Evolutionary conservation across 2,797 vertebrate genomes (phyloP).

Genomic region (Botia kubotai): DNA sequence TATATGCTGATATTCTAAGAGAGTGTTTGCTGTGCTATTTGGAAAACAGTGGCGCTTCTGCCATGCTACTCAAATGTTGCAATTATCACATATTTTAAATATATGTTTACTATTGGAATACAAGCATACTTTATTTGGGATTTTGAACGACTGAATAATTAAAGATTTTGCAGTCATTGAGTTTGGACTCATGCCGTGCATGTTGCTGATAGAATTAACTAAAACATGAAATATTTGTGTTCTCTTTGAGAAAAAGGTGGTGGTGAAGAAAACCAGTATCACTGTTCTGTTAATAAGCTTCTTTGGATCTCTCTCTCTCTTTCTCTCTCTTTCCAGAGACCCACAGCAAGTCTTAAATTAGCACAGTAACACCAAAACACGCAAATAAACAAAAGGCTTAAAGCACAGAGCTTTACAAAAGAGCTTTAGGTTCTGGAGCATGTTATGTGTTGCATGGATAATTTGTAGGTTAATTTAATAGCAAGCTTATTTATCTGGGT

Average conservation of each 20-base stretch:
- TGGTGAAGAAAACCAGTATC: constrained; percentile 40
- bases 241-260: background rate
- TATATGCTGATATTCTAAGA: no score
- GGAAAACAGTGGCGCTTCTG: no score
- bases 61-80: no score
- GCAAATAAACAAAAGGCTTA: constrained; percentile 73
- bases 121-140: no score
- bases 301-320: constrained; percentile 52
- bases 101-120: no score
- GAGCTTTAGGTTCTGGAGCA: constrained; percentile 57
- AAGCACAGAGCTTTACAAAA: constrained; percentile 61
- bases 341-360: constrained; percentile 68
- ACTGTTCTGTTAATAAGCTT: constrained; percentile 56
- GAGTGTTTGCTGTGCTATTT: no score
- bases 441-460: constrained; percentile 67
- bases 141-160: no score
- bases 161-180: no score
- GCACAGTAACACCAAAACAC: constrained; percentile 66
- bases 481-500: constrained; percentile 71
- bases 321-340: constrained; percentile 65
- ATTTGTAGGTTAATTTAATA: constrained; percentile 74
- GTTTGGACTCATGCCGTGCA: no score
- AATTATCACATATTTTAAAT: no score
- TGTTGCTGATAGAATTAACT: no score
- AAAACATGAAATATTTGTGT: no score